A percentile compares a stretch with the other conserved stretches of the same genome.
Conservation (phyloP, 2,113 vertebrate species). For the Coptodon bakossiorum region DNA sequence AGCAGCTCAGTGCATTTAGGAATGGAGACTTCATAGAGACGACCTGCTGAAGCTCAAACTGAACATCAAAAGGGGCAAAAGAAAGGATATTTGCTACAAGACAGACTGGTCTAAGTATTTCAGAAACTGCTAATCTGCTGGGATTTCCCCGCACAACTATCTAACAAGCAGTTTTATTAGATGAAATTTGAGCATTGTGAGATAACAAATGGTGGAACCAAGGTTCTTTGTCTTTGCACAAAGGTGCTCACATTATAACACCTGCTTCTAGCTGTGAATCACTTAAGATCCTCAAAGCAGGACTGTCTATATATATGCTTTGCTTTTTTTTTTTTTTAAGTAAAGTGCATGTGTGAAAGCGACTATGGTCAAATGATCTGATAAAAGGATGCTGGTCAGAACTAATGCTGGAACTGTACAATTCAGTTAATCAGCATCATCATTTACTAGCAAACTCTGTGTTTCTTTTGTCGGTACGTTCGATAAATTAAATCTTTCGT, state of each 20-base stretch:
- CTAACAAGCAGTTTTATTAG: neutral
- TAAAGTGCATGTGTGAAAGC: neutral
- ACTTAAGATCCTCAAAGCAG: neutral
- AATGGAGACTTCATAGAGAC: neutral
- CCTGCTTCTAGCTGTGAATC: neutral
- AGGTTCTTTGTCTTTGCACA: neutral
- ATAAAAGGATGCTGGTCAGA: neutral
- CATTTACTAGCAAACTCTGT: neutral
- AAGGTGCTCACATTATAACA: neutral
- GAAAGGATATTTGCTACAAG: neutral
- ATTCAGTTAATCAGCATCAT: neutral
- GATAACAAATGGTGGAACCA: neutral
- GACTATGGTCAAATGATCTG: neutral
- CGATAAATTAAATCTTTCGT: neutral
- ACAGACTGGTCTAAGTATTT: neutral
- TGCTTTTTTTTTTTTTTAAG: rapidly evolving
- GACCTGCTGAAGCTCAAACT: neutral
- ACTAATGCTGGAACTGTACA: neutral
- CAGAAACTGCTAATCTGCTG: neutral
- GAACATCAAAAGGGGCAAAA: neutral
- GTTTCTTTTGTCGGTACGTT: neutral
- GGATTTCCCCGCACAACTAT: neutral
- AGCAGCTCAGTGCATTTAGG: neutral
- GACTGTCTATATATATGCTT: neutral
- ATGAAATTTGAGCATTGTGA: neutral